These are phyloP conservation scores for Alviniconcha strummeri DNA, from an alignment of 2,888 invertebrate species.

Conservation along the genomic window DNA sequence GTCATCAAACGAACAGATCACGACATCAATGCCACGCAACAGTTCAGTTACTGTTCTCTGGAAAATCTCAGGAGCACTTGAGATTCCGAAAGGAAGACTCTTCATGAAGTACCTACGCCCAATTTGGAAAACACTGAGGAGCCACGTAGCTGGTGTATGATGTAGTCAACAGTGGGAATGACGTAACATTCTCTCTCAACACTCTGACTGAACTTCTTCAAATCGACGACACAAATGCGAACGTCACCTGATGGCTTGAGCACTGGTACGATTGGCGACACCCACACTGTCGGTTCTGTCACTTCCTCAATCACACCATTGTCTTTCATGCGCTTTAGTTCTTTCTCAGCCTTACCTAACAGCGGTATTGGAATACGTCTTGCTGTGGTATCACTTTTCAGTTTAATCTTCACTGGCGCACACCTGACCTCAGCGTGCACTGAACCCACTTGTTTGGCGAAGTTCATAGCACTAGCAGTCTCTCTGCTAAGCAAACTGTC, in stretches of 20 bases:
- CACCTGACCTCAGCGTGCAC: background rate
- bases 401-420: background rate
- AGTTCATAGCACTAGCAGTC: background rate
- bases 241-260: too few species aligned
- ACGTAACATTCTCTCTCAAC: background rate
- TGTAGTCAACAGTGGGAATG: constrained; percentile 8
- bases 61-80: too few species aligned
- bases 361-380: background rate
- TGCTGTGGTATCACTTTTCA: background rate
- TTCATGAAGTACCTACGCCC: constrained; percentile 1
- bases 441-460: background rate
- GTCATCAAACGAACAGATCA: too few species aligned
- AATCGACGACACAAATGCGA: background rate
- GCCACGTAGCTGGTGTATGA: constrained; percentile 16
- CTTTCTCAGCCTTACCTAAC: background rate
- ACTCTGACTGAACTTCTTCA: background rate
- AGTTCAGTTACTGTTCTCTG: background rate
- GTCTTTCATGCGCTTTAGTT: background rate
- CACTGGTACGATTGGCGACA: background rate
- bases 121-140: constrained; percentile 5
- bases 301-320: background rate
- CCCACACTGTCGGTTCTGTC: constrained; percentile 8
- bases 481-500: constrained; percentile 5
- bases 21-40: background rate
- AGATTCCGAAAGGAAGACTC: constrained; percentile 5